A percentile compares a stretch with the other conserved stretches of the same genome.
phyloP scores from a whole-genome alignment of 2,888 invertebrate species.

The Craniophora ligustri region DNA sequence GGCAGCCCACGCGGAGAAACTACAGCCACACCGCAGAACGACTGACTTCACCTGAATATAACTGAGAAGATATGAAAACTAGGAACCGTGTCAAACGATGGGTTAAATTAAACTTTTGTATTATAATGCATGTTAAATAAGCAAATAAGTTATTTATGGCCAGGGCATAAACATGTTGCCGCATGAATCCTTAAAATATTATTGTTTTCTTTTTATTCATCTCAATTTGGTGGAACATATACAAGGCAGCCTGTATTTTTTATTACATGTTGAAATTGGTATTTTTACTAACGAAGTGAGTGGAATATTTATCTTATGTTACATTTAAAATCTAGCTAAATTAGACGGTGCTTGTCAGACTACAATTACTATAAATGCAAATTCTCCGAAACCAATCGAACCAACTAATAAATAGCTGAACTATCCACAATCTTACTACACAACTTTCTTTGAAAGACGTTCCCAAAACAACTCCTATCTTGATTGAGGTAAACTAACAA shows the following conservation, averaged over 20 bases:
- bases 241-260: conserved; percentile 12
- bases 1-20: conserved; percentile 51
- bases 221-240: conserved; percentile 14
- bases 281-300: conserved; percentile 26
- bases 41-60: conserved; percentile 47
- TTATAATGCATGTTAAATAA: no score
- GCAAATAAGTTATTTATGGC: conserved; percentile 12
- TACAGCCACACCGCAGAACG: conserved; percentile 46
- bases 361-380: conserved; percentile 13
- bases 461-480: conserved; percentile 46
- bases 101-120: conserved; percentile 20
- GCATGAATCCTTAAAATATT: conserved; percentile 13
- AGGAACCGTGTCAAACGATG: conserved; percentile 29
- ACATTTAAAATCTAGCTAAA: conserved; percentile 16
- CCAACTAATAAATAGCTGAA: conserved; percentile 31
- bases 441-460: conserved; percentile 48
- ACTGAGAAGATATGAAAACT: conserved; percentile 14
- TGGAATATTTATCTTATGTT: conserved; percentile 14
- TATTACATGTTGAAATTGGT: conserved; percentile 7
- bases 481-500: conserved; percentile 47
- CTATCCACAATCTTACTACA: conserved; percentile 25
- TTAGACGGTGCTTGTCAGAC: no score
- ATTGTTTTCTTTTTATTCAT: conserved; percentile 5
- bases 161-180: conserved; percentile 6
- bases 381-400: conserved; percentile 43